Evolutionary conservation across 2,888 invertebrate genomes (phyloP).

Genomic region (Dendrolimus pini): DNA sequence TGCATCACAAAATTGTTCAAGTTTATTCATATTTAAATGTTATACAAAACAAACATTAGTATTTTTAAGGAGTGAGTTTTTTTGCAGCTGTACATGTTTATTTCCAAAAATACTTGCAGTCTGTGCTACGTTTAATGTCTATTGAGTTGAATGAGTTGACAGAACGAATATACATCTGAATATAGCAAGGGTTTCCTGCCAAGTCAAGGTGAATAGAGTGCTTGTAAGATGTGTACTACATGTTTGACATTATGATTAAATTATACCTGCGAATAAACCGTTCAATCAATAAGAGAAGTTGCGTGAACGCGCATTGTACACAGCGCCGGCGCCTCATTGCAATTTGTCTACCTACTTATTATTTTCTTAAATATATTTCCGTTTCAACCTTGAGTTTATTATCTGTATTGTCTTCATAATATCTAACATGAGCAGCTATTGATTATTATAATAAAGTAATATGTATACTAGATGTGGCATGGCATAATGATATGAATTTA

Average conservation of each 20-base stretch:
- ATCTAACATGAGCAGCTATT: constrained; percentile 12
- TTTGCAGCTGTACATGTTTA: no score
- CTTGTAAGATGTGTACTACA: constrained; percentile 20
- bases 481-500: constrained; percentile 4
- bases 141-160: not conserved
- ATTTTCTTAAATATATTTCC: constrained; percentile 36
- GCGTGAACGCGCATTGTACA: constrained; percentile 12
- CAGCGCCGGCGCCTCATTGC: constrained; percentile 28
- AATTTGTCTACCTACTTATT: constrained; percentile 38
- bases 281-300: constrained; percentile 26
- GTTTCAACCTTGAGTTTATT: constrained; percentile 57
- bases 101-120: no score
- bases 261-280: constrained; percentile 39
- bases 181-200: constrained; percentile 23
- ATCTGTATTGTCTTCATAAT: constrained; percentile 44
- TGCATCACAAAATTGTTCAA: no score
- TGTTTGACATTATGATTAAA: constrained; percentile 41
- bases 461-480: constrained; percentile 18
- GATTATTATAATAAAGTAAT: constrained; percentile 11
- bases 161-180: not conserved
- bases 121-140: no score
- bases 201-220: constrained; percentile 41
- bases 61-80: no score
- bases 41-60: no score
- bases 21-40: no score